Evolutionary conservation across 2,888 invertebrate genomes (phyloP), one percentile per base, ranked within the genome.

Genomic region (Tanytarsus gracilentus): DNA sequence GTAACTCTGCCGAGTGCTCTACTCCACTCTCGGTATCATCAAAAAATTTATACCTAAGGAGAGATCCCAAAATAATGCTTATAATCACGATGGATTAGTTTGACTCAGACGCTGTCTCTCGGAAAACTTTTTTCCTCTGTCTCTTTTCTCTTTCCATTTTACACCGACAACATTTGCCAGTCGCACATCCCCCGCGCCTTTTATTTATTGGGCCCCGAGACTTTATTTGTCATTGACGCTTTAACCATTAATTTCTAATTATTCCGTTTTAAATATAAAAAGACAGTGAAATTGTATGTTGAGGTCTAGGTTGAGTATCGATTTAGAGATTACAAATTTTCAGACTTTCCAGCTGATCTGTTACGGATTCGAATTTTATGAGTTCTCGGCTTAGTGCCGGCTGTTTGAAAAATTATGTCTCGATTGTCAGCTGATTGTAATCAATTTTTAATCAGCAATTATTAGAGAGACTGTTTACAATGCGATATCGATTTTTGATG

Each of bases 51-150:
- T 44, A 44, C 44, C 44, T 44, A 44, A 44, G 44, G 44, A 44
- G n/a, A n/a, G 44, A 44, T 44, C 44, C 44, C 44, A 44, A 14
- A 18, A 30, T 58, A 58, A 58, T 58, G 39, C 58, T 58, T 25
- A 58, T 58, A 58, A 58, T 58, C 58, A 58, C 58, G 48, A 44
- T 48, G 58, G 58, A 58, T 58, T 58, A 58, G 40, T 18, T 18
- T 48, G 58, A 29, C 58, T 58, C 58, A 58, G 58, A 58, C 58
- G 25, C 5, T 48, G 58, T 58, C 58, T 58, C 58, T 40, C 40
- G 18, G n/a, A n/a, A 58, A 58, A 58, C 44, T 58, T 58, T 58
- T 55, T 40, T 40, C 23, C 30, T 25, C 23, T 44, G 9, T 44
- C 21, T 16, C 44, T 29, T 30, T 48, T 27, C n/a, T 27, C 18